Evolutionary conservation across 2,888 invertebrate species (phyloP), one percentile per base, ranked within the genome.

Genomic region (Brachynemurus nebulosus): DNA sequence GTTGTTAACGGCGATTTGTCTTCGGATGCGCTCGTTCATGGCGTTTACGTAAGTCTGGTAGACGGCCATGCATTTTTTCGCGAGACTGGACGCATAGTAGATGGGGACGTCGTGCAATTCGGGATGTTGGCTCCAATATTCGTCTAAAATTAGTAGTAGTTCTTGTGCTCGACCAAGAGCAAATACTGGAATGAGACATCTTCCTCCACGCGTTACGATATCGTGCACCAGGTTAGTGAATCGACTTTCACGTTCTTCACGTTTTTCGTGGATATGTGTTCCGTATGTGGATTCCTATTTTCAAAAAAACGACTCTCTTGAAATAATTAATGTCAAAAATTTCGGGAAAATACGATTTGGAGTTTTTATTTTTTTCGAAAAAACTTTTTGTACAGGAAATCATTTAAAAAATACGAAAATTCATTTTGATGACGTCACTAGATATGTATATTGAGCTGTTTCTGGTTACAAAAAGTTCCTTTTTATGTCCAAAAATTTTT

Each of bases 1-100:
- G 70, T 98, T 99, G 62, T 91, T 95, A 50, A 96, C 84, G 1
- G 95, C 91, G 58, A 98, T 97, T 69, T 97, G 97, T 2, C 93
- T 68, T 11, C 88, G 78, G 53, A 99, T 98, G 59, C 84, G 82
- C 57, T 97, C 95, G 65, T 99, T 99, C 98, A 99, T 99, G 0
- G 97, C 96, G 66, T 96, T 96, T 3, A 98, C 85, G 64, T 96
- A 99, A 0, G 98, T 98, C 68, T 99, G 98, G 69, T 99, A 99
- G 1, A 99, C 98, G 45, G 95, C 89, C 97, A 99, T 99, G 61
- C 98, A 99, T 64, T 98, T 98, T 68, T 98, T 98, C 38, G 98
- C 98, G 49, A 99, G 70, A 0, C 97, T 95, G 0, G 96, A 97
- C 8, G 98, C 98, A 69, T 99, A 98, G 69, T 99, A 98, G 53